Conservation (phyloP, 2,797 vertebrate species). For the Pangasius krempfi region DNA sequence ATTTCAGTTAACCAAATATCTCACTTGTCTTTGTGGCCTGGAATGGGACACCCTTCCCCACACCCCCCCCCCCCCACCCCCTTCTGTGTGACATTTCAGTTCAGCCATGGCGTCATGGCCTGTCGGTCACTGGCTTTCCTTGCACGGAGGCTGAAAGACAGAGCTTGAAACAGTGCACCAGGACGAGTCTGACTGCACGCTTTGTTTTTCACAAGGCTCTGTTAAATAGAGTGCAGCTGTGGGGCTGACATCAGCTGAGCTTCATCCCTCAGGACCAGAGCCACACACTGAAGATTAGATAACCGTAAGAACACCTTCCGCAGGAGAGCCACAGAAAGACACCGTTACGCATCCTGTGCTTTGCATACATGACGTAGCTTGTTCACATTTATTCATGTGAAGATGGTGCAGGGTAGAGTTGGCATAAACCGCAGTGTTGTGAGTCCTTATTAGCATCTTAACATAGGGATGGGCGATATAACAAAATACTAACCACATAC, state of each 20-base stretch:
- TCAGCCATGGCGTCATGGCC: conserved; percentile 56
- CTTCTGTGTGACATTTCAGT: conserved; percentile 51
- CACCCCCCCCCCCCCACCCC: no score
- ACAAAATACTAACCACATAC: background rate
- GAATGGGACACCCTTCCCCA: conserved; percentile 20
- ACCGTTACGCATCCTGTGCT: background rate
- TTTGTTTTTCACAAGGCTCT: conserved; percentile 30
- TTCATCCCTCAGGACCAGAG: conserved; percentile 50
- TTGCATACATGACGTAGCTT: background rate
- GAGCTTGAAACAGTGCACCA: conserved; percentile 32
- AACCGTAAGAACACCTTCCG: conserved; percentile 25
- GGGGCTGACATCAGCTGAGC: conserved; percentile 66
- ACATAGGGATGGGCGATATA: no score
- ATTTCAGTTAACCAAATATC: conserved; percentile 15
- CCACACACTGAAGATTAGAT: background rate
- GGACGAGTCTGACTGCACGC: conserved; percentile 38
- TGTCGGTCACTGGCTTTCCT: conserved; percentile 54
- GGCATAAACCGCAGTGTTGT: background rate
- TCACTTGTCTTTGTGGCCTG: conserved; percentile 39
- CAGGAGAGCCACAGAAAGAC: conserved; percentile 19
- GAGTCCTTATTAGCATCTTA: background rate
- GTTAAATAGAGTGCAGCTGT: conserved; percentile 66
- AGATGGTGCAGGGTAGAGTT: background rate
- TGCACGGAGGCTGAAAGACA: conserved; percentile 14
- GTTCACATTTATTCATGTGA: background rate